Conservation (phyloP, 2,113 vertebrate species). For the Mormoops blainvillei region DNA sequence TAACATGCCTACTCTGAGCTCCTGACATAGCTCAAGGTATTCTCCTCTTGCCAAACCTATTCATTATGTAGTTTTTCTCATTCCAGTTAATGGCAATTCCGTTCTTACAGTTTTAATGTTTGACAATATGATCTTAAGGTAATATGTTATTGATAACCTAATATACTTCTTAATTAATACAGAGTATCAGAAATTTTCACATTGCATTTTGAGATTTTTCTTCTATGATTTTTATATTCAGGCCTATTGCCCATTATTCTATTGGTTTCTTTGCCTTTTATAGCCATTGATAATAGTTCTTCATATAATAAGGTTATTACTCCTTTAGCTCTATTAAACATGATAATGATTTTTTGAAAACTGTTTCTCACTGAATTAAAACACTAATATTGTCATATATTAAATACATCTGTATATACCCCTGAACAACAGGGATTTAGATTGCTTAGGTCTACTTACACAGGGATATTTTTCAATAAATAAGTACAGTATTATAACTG, state of each 20-base stretch:
- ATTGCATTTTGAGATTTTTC: not conserved
- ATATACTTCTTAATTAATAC: not conserved
- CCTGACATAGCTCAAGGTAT: not conserved
- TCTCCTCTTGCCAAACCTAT: not conserved
- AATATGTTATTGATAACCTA: not conserved
- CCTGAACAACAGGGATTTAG: not conserved
- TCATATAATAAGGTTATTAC: not conserved
- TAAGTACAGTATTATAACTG: not conserved
- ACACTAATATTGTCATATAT: not conserved
- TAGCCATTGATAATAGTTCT: not conserved
- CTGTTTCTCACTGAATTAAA: not conserved
- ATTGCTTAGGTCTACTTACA: not conserved
- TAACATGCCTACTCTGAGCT: not conserved
- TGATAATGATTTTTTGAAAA: not conserved
- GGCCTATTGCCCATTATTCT: not conserved
- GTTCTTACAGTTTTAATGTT: not conserved
- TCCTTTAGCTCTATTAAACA: not conserved
- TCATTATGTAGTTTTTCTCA: not conserved
- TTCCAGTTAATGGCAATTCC: not conserved
- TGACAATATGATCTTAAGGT: not conserved
- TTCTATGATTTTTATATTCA: not conserved
- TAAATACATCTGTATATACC: not conserved
- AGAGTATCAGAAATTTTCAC: not conserved
- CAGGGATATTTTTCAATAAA: not conserved
- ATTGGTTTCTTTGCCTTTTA: not conserved